phyloP scores from a whole-genome alignment of 2,888 invertebrate species.

The Pseudococcus viburni region DNA sequence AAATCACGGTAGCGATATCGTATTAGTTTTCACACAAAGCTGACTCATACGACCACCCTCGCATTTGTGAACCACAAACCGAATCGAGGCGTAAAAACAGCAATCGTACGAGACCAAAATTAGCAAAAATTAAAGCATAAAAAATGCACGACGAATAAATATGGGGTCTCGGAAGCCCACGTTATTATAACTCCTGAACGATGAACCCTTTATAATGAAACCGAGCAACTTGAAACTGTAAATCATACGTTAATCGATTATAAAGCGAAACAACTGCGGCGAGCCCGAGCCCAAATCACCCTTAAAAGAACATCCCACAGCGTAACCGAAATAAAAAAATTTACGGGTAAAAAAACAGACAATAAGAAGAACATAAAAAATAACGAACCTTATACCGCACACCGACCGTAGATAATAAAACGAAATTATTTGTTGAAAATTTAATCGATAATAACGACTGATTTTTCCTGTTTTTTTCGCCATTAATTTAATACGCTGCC shows the following conservation, averaged over 20 bases:
- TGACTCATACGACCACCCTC: slow-evolving; percentile 39
- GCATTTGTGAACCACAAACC: not conserved
- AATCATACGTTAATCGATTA: slow-evolving; percentile 57
- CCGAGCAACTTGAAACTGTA: slow-evolving; percentile 52
- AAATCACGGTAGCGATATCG: slow-evolving; percentile 12
- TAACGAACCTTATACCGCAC: slow-evolving; percentile 32
- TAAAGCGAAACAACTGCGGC: slow-evolving; percentile 45
- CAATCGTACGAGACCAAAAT: slow-evolving; percentile 48
- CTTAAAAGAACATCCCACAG: slow-evolving; percentile 43
- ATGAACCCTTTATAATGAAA: slow-evolving; percentile 56
- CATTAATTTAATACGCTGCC: not conserved
- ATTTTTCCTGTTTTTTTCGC: not conserved
- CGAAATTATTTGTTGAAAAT: slow-evolving; percentile 42
- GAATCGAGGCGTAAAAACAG: slow-evolving; percentile 5
- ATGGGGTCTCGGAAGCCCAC: not conserved
- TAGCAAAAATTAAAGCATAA: slow-evolving; percentile 57
- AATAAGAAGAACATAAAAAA: slow-evolving; percentile 48
- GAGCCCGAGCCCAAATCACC: not conserved
- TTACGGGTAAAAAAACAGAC: slow-evolving; percentile 37
- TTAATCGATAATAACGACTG: slow-evolving; percentile 45
- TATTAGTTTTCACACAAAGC: not conserved
- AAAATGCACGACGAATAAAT: slow-evolving; percentile 53
- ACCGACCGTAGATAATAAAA: slow-evolving; percentile 27
- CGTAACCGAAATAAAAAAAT: slow-evolving; percentile 51
- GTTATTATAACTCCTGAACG: slow-evolving; percentile 54